Evolutionary conservation across 2,797 vertebrate genomes (phyloP).

Genomic region (Glossophaga mutica): DNA sequence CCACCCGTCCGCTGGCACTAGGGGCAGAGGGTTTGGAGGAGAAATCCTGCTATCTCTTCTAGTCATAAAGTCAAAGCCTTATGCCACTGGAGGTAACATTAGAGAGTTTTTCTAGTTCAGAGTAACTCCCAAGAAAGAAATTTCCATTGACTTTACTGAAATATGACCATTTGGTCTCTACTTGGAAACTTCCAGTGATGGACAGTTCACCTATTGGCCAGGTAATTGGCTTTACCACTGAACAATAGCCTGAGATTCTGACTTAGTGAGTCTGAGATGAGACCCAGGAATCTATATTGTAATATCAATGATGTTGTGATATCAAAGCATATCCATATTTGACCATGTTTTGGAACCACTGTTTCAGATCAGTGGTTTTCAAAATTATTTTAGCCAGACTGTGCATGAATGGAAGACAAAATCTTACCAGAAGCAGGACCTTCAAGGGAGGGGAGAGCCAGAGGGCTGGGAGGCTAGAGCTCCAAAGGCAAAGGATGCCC

Average conservation of each 20-base stretch:
- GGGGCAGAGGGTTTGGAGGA: background rate
- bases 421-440: background rate
- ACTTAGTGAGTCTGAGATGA: background rate
- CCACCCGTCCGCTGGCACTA: background rate
- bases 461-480: background rate
- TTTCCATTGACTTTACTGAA: background rate
- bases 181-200: background rate
- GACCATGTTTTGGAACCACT: background rate
- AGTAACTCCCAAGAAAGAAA: background rate
- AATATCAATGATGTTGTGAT: background rate
- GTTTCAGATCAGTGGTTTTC: background rate
- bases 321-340: background rate
- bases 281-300: background rate
- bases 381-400: background rate
- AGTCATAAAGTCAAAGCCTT: background rate
- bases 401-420: background rate
- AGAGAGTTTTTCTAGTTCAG: background rate
- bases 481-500: background rate
- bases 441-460: background rate
- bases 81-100: background rate
- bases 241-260: background rate
- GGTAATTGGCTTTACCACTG: background rate
- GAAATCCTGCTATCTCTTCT: background rate
- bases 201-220: background rate
- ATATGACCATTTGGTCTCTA: background rate